Evolutionary conservation across 2,797 vertebrate species (phyloP), one percentile per base, ranked within the genome.

Genomic region (Atherinosoma microstoma): DNA sequence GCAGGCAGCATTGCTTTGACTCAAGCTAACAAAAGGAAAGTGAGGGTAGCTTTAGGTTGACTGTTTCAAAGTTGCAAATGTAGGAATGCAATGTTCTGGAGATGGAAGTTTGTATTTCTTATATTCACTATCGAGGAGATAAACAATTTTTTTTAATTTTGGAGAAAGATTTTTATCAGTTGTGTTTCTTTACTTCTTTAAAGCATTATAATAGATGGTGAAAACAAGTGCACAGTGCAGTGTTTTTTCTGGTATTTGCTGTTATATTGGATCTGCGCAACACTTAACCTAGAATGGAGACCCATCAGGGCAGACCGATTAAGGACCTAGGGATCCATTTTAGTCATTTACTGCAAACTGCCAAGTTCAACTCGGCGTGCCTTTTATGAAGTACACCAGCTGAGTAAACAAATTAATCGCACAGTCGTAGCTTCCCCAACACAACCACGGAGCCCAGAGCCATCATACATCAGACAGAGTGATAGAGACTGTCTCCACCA

Each of bases 381-480:
- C 72, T 89, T 91, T 92, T 91, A 92, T 92, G 89, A 89, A 91
- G 90, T 89, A 86, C 83, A 89, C 87, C 89, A 87, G 82, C 79
- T 85, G 84, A 90, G 92, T 93, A 94, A 94, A 94, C 93, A 93
- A 92, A 94, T 93, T 88, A 93, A 94, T 94, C 78, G 85, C 82
- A 80, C 78, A 74, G 85, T 81, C 79, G 81, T 80, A 15, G 87
- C 85, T 89, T 94, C 86, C 89, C 84, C 75, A 87, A 90, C 86
- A 83, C 84, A 73, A 83, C 49, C 73, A 64, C 27, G 71, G 16
- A 38, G 85, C 87, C 76, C 83, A 75, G 87, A 84, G 87, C 84
- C 83, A 91, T 90, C 88, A 83, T 94, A 91, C 87, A 93, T 93
- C 92, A 93, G 77, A 63, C 80, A 86, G 91, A 92, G 86, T 86